phyloP scores from a whole-genome alignment of 1,140 invertebrate species.

The Pygmarrhopalites habei region DNA sequence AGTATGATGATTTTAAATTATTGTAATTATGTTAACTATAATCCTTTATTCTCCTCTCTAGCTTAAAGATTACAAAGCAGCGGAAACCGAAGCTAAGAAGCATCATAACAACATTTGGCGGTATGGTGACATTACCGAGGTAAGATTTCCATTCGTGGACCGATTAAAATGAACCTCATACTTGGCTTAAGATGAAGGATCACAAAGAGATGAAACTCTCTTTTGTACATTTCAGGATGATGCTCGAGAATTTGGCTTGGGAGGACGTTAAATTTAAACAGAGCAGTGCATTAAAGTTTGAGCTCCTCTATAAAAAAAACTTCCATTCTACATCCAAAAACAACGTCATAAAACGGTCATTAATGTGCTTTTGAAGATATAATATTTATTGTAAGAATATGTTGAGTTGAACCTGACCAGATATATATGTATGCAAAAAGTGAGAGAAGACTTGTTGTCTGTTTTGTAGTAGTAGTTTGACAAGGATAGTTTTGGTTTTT shows the following conservation, averaged over 20 bases:
- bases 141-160: too few species aligned
- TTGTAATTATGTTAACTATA: too few species aligned
- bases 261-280: slow-evolving; percentile 1
- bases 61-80: slow-evolving; percentile 70
- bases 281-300: background rate
- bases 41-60: slow-evolving; percentile 44
- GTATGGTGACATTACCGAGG: slow-evolving; percentile 92
- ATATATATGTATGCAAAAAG: background rate
- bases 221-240: too few species aligned
- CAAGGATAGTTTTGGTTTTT: slow-evolving; percentile 3
- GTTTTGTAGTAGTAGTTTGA: background rate
- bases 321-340: background rate
- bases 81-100: slow-evolving; percentile 76
- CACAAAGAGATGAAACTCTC: too few species aligned
- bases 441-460: background rate
- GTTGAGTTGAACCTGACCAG: slow-evolving; percentile 1
- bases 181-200: too few species aligned
- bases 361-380: background rate
- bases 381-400: background rate
- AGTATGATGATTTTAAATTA: background rate
- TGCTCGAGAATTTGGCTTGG: slow-evolving; percentile 72
- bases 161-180: too few species aligned
- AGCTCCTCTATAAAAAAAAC: slow-evolving; percentile 10
- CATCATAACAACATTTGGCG: slow-evolving; percentile 83
- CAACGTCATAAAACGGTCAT: background rate